phyloP scores from a whole-genome alignment of 2,113 vertebrate genomes.

The Sylvia atricapilla region DNA sequence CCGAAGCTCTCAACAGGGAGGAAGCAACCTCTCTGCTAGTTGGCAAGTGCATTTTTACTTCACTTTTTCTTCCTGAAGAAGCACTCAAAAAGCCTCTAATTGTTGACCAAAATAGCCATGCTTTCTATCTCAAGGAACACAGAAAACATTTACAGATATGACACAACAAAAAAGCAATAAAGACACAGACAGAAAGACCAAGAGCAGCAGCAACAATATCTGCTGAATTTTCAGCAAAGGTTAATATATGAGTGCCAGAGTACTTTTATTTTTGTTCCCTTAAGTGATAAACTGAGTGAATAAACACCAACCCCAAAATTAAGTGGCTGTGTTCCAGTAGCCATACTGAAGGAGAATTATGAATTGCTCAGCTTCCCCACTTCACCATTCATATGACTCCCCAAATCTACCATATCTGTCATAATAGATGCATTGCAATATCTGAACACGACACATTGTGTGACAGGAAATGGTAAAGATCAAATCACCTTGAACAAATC shows the following conservation, averaged over 20 bases:
- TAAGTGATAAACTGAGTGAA: not conserved
- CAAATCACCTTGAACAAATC: slow-evolving; percentile 41
- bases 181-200: not conserved
- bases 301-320: not conserved
- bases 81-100: not conserved
- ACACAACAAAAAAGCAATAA: slow-evolving; percentile 14
- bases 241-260: not conserved
- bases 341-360: not conserved
- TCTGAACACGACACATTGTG: not conserved
- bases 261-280: not conserved
- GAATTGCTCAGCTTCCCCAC: not conserved
- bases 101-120: not conserved
- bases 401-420: not conserved
- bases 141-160: slow-evolving; percentile 7
- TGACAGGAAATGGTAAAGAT: slow-evolving; percentile 1
- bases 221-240: not conserved
- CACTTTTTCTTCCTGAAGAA: not conserved
- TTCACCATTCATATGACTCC: not conserved
- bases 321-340: not conserved
- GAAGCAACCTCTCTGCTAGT: not conserved
- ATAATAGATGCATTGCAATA: not conserved
- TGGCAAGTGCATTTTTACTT: not conserved
- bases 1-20: not conserved
- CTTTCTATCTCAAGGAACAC: not conserved
- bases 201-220: not conserved